Evolutionary conservation across 2,888 invertebrate genomes (phyloP).

Genomic region (Cephus nigrinus): DNA sequence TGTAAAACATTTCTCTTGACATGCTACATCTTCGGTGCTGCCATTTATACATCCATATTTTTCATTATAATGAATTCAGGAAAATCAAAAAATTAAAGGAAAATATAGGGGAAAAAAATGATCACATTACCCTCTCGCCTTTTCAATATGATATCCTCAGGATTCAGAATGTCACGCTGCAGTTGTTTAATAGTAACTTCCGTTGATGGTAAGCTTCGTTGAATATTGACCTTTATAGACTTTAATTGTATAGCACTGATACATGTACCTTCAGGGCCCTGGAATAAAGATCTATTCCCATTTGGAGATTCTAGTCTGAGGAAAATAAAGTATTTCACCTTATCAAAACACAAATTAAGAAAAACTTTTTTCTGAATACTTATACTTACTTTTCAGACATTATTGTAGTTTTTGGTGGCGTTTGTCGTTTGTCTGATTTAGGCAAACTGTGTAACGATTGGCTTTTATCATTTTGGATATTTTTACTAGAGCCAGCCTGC

Average conservation of each 20-base stretch:
- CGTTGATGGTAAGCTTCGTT: conserved; percentile 33
- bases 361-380: background rate
- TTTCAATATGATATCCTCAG: conserved; percentile 45
- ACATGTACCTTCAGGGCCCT: conserved; percentile 42
- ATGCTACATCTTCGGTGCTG: too few relatives aligned
- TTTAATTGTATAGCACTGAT: conserved; percentile 36
- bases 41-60: too few relatives aligned
- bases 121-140: conserved; percentile 48
- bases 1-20: too few relatives aligned
- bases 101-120: background rate
- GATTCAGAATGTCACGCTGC: conserved; percentile 41
- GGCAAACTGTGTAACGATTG: conserved; percentile 7
- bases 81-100: background rate
- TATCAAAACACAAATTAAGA: background rate
- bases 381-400: conserved; percentile 36
- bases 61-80: background rate
- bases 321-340: conserved; percentile 2
- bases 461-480: conserved; percentile 16
- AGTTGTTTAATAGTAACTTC: conserved; percentile 27
- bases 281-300: conserved; percentile 37
- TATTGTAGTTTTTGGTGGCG: conserved; percentile 18
- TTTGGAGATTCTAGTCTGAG: conserved; percentile 35
- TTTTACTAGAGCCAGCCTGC: conserved; percentile 12
- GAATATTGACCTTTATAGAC: conserved; percentile 46
- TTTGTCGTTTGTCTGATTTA: conserved; percentile 4